Evolutionary conservation across 2,797 vertebrate species (phyloP).

Genomic region (Falco novaeseelandiae): DNA sequence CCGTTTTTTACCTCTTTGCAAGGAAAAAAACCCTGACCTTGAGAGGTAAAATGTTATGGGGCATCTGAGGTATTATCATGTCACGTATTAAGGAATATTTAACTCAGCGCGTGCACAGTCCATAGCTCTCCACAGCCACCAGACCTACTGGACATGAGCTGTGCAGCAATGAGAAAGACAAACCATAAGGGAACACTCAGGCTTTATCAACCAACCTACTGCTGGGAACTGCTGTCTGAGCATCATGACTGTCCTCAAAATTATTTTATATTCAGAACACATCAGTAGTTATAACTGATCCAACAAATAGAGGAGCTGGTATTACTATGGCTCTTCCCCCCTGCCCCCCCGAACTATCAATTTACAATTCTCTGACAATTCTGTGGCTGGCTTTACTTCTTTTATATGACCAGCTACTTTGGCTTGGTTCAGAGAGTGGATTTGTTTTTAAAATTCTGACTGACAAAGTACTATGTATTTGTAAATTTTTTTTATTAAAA

Average conservation of each 20-base stretch:
- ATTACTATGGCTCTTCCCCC: background rate
- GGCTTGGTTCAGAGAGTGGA: background rate
- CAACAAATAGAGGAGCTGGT: background rate
- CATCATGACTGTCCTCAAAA: background rate
- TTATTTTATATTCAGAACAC: background rate
- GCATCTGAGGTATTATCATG: background rate
- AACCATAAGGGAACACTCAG: background rate
- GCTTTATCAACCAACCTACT: background rate
- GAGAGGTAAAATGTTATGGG: background rate
- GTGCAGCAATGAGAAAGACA: background rate
- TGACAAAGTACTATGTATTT: background rate
- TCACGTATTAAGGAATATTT: background rate
- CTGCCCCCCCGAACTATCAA: background rate
- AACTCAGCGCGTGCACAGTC: background rate
- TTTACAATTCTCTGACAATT: background rate
- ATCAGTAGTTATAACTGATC: background rate
- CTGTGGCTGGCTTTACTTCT: background rate
- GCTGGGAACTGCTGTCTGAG: background rate
- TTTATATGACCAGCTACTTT: background rate
- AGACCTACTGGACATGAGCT: background rate
- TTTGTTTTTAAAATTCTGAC: background rate
- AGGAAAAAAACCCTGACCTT: background rate
- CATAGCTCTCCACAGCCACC: background rate
- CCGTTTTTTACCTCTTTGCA: background rate
- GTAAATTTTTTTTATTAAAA: background rate